These are phyloP conservation scores for Macrosoma leucophasiata DNA, from an alignment of 2,888 invertebrate genomes.

Conservation along the genomic window DNA sequence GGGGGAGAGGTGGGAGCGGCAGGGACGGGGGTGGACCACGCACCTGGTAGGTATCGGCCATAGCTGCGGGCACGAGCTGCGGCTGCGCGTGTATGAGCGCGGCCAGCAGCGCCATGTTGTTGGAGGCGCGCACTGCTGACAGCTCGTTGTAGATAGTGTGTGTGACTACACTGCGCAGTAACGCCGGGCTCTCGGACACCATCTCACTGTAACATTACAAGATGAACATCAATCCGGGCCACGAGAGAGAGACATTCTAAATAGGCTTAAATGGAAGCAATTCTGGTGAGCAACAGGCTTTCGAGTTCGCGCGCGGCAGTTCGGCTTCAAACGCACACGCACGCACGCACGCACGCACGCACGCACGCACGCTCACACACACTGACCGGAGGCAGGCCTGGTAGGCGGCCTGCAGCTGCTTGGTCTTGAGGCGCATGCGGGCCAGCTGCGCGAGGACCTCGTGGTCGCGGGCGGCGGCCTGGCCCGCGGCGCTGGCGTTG, in stretches of 20 bases:
- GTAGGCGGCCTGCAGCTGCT: constrained; percentile 92
- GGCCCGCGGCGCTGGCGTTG: constrained; percentile 82
- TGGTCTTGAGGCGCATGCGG: constrained; percentile 94
- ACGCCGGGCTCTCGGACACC: constrained; percentile 88
- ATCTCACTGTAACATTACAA: constrained; percentile 81
- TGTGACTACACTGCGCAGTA: constrained; percentile 89
- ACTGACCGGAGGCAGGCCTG: constrained; percentile 88
- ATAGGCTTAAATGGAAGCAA: too few species aligned
- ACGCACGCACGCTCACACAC: too few species aligned
- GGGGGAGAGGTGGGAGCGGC: too few species aligned
- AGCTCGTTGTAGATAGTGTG: constrained; percentile 97
- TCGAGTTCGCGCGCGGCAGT: neutral
- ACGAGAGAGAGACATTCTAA: too few species aligned
- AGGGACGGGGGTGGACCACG: too few species aligned
- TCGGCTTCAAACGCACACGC: too few species aligned
- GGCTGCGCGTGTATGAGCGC: constrained; percentile 91
- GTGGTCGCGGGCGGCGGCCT: constrained; percentile 79
- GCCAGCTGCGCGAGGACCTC: constrained; percentile 89
- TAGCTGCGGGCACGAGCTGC: constrained; percentile 86
- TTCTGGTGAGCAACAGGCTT: too few species aligned
- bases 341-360: too few species aligned
- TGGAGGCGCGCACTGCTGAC: constrained; percentile 92
- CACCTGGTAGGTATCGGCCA: constrained; percentile 88
- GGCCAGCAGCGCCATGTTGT: constrained; percentile 94
- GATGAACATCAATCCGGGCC: too few species aligned